A percentile compares a stretch with the other conserved stretches of the same genome.
These are phyloP conservation scores for Riptortus pedestris DNA, from an alignment of 1,140 invertebrate species.

Conservation along the genomic window DNA sequence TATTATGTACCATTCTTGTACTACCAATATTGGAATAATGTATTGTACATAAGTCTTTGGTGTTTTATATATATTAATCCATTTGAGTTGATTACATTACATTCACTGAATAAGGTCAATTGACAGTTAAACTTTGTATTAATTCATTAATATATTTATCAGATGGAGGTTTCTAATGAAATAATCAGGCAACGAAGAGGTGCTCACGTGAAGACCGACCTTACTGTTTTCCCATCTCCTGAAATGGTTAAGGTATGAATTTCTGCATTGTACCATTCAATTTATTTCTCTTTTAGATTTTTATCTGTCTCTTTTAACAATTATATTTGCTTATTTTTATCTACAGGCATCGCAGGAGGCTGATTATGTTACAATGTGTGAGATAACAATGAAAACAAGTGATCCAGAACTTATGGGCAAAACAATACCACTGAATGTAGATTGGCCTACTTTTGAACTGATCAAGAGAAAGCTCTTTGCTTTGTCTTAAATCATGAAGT, in stretches of 20 bases:
- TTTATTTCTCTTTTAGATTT: background rate
- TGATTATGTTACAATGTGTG: constrained; percentile 25
- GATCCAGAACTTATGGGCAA: constrained; percentile 20
- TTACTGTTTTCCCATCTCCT: constrained; percentile 43
- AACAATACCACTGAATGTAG: constrained; percentile 20
- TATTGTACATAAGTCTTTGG: no score
- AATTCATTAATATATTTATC: no score
- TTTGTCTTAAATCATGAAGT: constrained; percentile 11
- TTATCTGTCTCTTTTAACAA: background rate
- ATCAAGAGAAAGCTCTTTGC: constrained; percentile 22
- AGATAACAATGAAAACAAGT: constrained; percentile 26
- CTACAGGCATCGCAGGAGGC: constrained; percentile 26
- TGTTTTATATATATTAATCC: no score
- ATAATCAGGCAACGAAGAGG: constrained; percentile 40
- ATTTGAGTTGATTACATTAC: no score
- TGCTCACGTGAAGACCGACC: constrained; percentile 42
- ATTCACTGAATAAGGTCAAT: no score
- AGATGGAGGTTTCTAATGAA: constrained; percentile 42
- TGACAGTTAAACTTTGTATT: no score
- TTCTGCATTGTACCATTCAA: background rate
- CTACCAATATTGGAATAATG: no score
- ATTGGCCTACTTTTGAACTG: constrained; percentile 19
- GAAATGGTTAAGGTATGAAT: constrained; percentile 38
- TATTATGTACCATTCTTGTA: no score
- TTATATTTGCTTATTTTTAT: background rate